Evolutionary conservation across 2,113 vertebrate genomes (phyloP), one percentile per base, ranked within the genome.

Genomic region (Perca flavescens): DNA sequence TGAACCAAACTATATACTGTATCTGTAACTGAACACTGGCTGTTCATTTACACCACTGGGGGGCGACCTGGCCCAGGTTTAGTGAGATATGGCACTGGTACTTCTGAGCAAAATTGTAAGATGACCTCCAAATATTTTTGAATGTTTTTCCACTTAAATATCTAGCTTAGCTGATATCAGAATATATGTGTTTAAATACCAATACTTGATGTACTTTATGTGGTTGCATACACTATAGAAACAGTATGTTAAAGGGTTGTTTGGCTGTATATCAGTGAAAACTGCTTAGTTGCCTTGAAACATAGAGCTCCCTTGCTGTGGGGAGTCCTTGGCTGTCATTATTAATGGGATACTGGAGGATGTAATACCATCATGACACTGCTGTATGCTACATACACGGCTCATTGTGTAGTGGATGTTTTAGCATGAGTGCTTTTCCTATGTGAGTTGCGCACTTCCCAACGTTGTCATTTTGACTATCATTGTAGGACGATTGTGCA

Each of bases 401-500:
- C 36, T 53, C 21, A 52, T 13, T 0, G 16, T 25, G 14, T 46
- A 50, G 7, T n/a, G 25, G 15, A 31, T 52, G 4, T 53, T 73
- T 63, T 14, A 43, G 31, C 64, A 58, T 64, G 58, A 56, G 52
- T 52, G 74, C 54, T 76, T 34, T 43, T 68, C 25, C 19, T 40
- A 2, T 82, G 54, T 62, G 68, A 79, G n/a, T 74, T 60, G 28
- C 77, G 16, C 25, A 25, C 17, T 70, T 73, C 54, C 40, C 74
- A 77, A 67, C 31, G 40, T 6, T 78, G 2, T 85, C 70, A 77
- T 74, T 91, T 74, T 92, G 22, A 80, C 74, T 90, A 83, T 93
- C 86, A 77, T 94, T 92, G 74, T 93, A 94, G 94, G 94, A 87
- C 10, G 80, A 82, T 12, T 77, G 71, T 79, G 82, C 79, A 40